phyloP scores from a whole-genome alignment of 2,797 vertebrate species.

The Zalophus californianus region DNA sequence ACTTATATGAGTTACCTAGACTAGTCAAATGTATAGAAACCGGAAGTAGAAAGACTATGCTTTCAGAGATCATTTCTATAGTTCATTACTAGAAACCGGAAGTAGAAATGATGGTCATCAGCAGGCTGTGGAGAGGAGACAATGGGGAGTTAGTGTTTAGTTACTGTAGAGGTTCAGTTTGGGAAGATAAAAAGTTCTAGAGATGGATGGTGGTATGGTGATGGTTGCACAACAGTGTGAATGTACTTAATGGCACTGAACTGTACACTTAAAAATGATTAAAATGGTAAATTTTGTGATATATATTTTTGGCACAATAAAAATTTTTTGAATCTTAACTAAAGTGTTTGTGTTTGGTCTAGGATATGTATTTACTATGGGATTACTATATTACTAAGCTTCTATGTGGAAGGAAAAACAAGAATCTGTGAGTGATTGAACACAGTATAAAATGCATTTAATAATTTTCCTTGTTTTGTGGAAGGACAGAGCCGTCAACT shows the following conservation, averaged over 20 bases:
- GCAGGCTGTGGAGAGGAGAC: too few relatives aligned
- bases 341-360: not conserved
- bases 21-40: not conserved
- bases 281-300: not conserved
- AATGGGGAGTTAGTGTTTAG: not conserved
- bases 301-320: not conserved
- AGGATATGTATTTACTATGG: not conserved
- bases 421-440: not conserved
- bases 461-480: not conserved
- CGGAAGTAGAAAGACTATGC: not conserved
- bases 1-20: not conserved
- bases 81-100: not conserved
- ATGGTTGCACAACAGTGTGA: not conserved
- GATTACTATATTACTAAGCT: not conserved
- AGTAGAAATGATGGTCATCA: not conserved
- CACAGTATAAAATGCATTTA: not conserved
- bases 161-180: not conserved
- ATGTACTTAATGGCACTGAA: not conserved
- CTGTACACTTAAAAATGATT: not conserved
- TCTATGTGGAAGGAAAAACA: not conserved
- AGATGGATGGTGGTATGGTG: not conserved
- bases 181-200: not conserved
- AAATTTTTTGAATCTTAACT: not conserved
- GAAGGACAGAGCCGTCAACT: conserved; percentile 2
- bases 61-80: too few relatives aligned